A percentile compares a stretch with the other conserved stretches of the same genome.
Evolutionary conservation across 2,888 invertebrate genomes (phyloP).

Genomic region (Horisme vitalbata): DNA sequence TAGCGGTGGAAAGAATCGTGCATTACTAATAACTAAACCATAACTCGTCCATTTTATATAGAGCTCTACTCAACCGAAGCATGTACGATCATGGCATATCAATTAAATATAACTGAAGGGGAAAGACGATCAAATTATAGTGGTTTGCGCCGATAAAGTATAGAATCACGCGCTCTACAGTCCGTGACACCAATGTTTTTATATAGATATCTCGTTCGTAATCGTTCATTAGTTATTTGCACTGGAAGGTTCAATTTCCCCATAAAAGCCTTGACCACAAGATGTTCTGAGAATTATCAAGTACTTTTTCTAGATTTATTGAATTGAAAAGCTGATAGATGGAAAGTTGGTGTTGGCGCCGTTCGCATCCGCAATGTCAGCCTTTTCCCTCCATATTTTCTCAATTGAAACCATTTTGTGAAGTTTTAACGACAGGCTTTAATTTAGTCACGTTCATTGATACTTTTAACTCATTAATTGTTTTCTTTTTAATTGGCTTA

Average conservation of each 20-base stretch:
- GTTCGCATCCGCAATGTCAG: conserved; percentile 16
- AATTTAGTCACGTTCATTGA: conserved; percentile 6
- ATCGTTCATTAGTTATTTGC: conserved; percentile 46
- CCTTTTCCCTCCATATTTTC: conserved; percentile 28
- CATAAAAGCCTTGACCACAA: conserved; percentile 17
- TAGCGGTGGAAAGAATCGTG: conserved; percentile 57
- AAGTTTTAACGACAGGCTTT: neutral
- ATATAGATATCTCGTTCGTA: conserved; percentile 45
- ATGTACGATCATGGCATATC: conserved; percentile 38
- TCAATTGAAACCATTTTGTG: conserved; percentile 19
- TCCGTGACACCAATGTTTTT: conserved; percentile 69
- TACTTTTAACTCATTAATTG: neutral
- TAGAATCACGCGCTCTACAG: conserved; percentile 59
- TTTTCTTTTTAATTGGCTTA: too few relatives aligned
- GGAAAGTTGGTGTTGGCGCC: conserved; percentile 28
- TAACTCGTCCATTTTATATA: conserved; percentile 41
- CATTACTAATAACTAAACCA: conserved; percentile 56
- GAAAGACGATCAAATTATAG: conserved; percentile 45
- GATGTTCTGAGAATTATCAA: conserved; percentile 16
- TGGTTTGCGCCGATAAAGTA: conserved; percentile 43
- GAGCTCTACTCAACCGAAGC: conserved; percentile 40
- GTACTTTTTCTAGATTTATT: conserved; percentile 15
- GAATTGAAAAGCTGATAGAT: conserved; percentile 26
- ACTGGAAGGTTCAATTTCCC: conserved; percentile 30
- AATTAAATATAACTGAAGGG: conserved; percentile 39